Base-by-base conservation (phyloP, 2,888 invertebrate genomes). In the Alentia gelatinosa region DNA sequence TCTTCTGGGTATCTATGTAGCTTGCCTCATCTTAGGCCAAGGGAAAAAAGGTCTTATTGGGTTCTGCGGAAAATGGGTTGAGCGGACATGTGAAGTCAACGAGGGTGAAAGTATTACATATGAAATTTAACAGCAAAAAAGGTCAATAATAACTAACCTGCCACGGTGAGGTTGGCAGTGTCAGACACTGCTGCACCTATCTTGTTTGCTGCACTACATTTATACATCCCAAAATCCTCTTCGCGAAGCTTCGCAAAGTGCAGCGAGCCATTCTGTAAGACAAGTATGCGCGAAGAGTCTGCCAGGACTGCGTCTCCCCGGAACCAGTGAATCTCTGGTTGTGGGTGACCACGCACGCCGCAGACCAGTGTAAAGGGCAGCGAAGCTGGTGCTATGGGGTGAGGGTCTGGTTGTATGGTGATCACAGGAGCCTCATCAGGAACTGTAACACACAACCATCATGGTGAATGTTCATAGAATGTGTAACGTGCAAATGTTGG, bases 141-240 rank as follows among this genome's bases (percentile, higher is more conserved):
- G 15, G 7, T 42, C 47, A 12, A 42, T 12, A 42, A 12, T n/a
- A 26, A 63, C 94, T 93, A 91, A 95, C 95, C 93, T 84, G 95
- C 94, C 9, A 94, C 92, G 23, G 93, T 92, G n/a, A 95, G 79
- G 50, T 92, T 91, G 1, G 94, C 92, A 39, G 92, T 91, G 1
- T 92, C 92, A 23, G 94, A 93, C n/a, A 86, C 90, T 0, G 92
- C 92, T 9, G 88, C 75, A 0, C 95, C 95, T 0, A 93, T 90
- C 0, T 89, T 75, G 92, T 95, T 95, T 5, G 33, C 50, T 23
- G 94, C 95, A 39, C 92, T 91, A 92, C 95, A 95, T 9, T 89
- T 90, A 90, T 95, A 95, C 26, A 89, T 56, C 19, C 95, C 95
- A 23, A 91, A 92, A 91, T 94, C 94, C 0, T 50, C 91, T 26